phyloP scores from a whole-genome alignment of 2,113 vertebrate genomes.

The Cyphomyrus plagiostoma region DNA sequence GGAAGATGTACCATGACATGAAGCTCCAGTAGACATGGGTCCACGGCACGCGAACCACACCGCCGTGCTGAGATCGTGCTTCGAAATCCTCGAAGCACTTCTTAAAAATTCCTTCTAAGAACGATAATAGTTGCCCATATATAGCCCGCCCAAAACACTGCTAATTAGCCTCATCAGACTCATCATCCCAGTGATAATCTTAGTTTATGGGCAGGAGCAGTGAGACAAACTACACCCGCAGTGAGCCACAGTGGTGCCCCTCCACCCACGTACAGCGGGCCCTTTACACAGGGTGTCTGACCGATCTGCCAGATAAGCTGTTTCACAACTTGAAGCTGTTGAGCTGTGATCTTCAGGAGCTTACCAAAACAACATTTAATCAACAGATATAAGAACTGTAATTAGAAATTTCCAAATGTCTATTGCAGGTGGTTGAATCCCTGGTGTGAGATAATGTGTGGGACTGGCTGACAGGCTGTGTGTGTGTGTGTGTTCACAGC shows the following conservation, averaged over 20 bases:
- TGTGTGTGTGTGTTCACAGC: background rate
- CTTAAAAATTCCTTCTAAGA: background rate
- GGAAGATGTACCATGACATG: background rate
- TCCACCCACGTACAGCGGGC: no score
- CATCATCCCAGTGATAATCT: background rate
- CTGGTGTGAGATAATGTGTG: background rate
- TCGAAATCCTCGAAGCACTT: background rate
- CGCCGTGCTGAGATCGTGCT: background rate
- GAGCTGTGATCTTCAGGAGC: background rate
- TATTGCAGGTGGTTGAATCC: background rate
- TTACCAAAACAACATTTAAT: background rate
- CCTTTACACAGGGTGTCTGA: background rate
- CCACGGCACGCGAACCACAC: background rate
- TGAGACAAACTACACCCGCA: background rate
- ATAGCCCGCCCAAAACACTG: background rate
- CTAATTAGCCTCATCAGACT: background rate
- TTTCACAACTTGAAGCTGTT: background rate
- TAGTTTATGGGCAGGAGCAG: background rate
- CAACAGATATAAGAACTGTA: background rate
- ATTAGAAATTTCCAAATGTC: background rate
- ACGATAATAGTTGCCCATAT: background rate
- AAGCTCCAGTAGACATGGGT: background rate
- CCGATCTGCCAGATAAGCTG: background rate
- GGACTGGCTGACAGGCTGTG: background rate
- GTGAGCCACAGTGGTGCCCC: background rate